phyloP scores from a whole-genome alignment of 2,888 invertebrate species.

The Brachypalpus laphriformis region DNA sequence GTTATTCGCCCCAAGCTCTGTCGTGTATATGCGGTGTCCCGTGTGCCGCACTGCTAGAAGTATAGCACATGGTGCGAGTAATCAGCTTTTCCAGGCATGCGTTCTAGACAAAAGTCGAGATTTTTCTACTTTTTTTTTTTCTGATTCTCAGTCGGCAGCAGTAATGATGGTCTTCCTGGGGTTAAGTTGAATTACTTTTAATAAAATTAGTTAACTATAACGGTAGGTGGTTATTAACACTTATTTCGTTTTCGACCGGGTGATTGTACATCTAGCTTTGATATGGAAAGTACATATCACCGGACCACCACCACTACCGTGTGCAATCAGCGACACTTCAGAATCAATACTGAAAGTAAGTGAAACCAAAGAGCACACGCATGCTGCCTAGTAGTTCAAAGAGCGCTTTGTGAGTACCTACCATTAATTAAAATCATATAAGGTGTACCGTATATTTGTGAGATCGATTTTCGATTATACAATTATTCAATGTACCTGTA shows the following conservation, averaged over 20 bases:
- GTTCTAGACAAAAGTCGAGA: conserved; percentile 41
- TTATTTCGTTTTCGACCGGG: neutral
- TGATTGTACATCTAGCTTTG: conserved; percentile 1
- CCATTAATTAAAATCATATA: neutral
- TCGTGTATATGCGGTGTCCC: conserved; percentile 58
- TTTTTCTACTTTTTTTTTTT: conserved; percentile 31
- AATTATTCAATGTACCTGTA: neutral
- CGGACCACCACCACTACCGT: conserved; percentile 46
- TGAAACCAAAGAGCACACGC: conserved; percentile 56
- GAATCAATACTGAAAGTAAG: conserved; percentile 68
- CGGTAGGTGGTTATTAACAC: neutral
- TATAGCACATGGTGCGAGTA: conserved; percentile 70
- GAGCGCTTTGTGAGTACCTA: neutral
- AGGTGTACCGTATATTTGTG: conserved; percentile 1
- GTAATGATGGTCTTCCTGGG: neutral
- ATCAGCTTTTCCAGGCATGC: conserved; percentile 70
- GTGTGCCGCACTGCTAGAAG: conserved; percentile 52
- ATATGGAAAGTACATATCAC: conserved; percentile 33
- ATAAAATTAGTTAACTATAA: neutral
- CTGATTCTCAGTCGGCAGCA: conserved; percentile 2
- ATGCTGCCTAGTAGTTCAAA: conserved; percentile 37
- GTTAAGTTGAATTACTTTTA: neutral
- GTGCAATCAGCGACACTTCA: conserved; percentile 53
- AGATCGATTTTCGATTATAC: neutral
- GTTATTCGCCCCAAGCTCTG: conserved; percentile 66